phyloP scores from a whole-genome alignment of 1,140 invertebrate species.

The Medauroidea extradentata region DNA sequence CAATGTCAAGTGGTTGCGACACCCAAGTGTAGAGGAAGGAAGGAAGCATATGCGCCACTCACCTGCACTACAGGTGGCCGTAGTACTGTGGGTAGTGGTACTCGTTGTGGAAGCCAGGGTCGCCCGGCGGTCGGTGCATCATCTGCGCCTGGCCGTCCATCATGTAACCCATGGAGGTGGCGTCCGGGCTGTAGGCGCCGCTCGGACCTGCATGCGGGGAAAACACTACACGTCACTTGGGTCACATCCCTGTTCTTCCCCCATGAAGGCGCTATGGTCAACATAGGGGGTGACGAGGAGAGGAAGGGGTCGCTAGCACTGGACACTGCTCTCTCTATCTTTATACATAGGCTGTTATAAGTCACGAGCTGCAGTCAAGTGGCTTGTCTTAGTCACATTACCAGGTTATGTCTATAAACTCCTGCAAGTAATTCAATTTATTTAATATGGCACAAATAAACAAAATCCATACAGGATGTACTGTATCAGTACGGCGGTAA shows the following conservation, averaged over 20 bases:
- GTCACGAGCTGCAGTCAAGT: too few species aligned
- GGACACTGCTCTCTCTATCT: too few species aligned
- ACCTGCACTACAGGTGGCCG: constrained; percentile 68
- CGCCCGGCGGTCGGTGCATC: constrained; percentile 90
- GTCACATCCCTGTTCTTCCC: constrained; percentile 35
- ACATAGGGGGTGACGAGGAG: neutral
- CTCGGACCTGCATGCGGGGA: constrained; percentile 86
- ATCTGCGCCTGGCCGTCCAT: constrained; percentile 91
- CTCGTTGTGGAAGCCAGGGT: constrained; percentile 85
- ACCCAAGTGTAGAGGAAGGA: neutral
- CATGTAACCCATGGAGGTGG: constrained; percentile 90
- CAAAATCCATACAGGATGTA: too few species aligned
- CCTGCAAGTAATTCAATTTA: too few species aligned
- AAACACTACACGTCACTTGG: constrained; percentile 68
- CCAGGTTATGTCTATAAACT: too few species aligned
- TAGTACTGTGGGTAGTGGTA: constrained; percentile 88
- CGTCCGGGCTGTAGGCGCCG: constrained; percentile 90
- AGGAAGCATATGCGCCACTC: neutral
- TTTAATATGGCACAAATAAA: too few species aligned
- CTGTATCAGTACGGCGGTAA: too few species aligned
- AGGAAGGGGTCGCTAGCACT: too few species aligned
- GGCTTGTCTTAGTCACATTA: too few species aligned
- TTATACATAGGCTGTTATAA: too few species aligned
- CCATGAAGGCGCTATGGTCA: neutral
- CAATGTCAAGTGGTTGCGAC: neutral